Conservation (phyloP, 1,140 invertebrate species). For the Mercenaria mercenaria region DNA sequence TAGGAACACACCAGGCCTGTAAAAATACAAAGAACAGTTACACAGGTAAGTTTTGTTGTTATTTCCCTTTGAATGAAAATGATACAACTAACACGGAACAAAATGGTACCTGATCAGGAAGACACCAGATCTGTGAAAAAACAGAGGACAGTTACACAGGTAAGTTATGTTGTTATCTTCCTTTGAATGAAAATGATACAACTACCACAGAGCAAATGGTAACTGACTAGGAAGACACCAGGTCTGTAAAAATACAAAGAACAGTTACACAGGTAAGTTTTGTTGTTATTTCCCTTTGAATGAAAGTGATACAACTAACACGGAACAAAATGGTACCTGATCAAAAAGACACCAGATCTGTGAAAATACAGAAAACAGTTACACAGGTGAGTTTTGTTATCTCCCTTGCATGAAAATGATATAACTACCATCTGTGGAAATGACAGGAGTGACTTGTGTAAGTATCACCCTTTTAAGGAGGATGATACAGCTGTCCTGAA, state of each 20-base stretch:
- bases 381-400: conserved; percentile 67
- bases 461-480: too few relatives aligned
- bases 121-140: conserved; percentile 78
- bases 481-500: conserved; percentile 42
- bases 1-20: conserved; percentile 72
- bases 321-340: conserved; percentile 64
- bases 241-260: conserved; percentile 78
- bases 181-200: conserved; percentile 74
- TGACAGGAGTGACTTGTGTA: neutral
- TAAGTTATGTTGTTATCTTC: conserved; percentile 8
- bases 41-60: conserved; percentile 72
- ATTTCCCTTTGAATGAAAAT: conserved; percentile 73
- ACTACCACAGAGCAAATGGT: conserved; percentile 70
- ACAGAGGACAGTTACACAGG: conserved; percentile 78
- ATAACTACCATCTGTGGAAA: conserved; percentile 72
- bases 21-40: conserved; percentile 79
- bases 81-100: conserved; percentile 74
- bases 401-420: conserved; percentile 75
- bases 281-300: too few relatives aligned
- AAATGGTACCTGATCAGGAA: conserved; percentile 50
- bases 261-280: conserved; percentile 76
- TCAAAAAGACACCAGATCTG: conserved; percentile 71
- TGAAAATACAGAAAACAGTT: conserved; percentile 79
- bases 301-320: too few relatives aligned
- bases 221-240: conserved; percentile 67